Evolutionary conservation across 2,888 invertebrate genomes (phyloP).

Genomic region (Fabriciana adippe): DNA sequence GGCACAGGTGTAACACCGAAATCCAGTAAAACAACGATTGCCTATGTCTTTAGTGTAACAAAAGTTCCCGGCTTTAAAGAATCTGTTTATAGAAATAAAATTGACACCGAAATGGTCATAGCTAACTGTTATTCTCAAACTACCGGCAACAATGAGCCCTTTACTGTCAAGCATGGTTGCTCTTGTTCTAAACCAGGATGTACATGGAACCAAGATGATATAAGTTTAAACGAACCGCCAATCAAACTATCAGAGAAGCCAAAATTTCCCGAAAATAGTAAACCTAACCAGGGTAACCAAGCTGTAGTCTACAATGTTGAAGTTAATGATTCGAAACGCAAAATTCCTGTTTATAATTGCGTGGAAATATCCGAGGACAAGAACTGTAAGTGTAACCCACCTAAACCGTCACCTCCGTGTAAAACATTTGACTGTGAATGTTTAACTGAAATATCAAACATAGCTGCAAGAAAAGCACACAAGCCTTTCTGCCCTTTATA

Average conservation of each 20-base stretch:
- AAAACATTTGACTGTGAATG: slow-evolving; percentile 73
- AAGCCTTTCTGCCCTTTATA: slow-evolving; percentile 69
- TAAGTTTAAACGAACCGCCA: slow-evolving; percentile 37
- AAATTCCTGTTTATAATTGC: slow-evolving; percentile 53
- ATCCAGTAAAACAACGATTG: slow-evolving; percentile 52
- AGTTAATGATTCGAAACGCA: slow-evolving; percentile 44
- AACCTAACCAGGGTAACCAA: slow-evolving; percentile 44
- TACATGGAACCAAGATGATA: slow-evolving; percentile 32
- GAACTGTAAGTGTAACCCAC: slow-evolving; percentile 69
- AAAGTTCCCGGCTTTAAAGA: slow-evolving; percentile 53
- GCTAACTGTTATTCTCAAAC: slow-evolving; percentile 41
- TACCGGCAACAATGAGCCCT: slow-evolving; percentile 29
- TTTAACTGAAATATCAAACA: slow-evolving; percentile 55
- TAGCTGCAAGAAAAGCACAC: slow-evolving; percentile 61
- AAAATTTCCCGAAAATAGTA: slow-evolving; percentile 37
- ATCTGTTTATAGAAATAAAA: slow-evolving; percentile 53
- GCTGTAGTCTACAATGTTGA: slow-evolving; percentile 48
- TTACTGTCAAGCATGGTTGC: slow-evolving; percentile 42
- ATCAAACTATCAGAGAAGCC: slow-evolving; percentile 36
- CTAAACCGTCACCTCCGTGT: slow-evolving; percentile 66
- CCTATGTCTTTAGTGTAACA: slow-evolving; percentile 56
- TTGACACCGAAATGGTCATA: slow-evolving; percentile 50
- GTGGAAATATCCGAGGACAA: slow-evolving; percentile 59
- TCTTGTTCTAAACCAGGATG: slow-evolving; percentile 44
- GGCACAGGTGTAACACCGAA: slow-evolving; percentile 59